Percentiles rank a stretch among this genome's conserved stretches.
phyloP scores from a whole-genome alignment of 2,888 invertebrate species.

The Cheilosia vulpina region DNA sequence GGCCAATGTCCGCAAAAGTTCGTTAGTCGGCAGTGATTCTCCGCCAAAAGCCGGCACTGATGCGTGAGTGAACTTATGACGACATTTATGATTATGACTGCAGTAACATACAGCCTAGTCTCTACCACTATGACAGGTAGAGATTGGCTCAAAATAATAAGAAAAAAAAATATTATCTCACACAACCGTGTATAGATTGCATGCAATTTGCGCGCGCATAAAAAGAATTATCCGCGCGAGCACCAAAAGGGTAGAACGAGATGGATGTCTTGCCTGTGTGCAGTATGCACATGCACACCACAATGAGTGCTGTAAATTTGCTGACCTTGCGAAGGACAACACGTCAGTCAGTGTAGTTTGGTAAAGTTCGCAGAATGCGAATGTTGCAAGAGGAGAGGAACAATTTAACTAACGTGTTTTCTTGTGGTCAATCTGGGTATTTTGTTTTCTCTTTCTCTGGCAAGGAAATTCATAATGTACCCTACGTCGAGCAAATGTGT shows the following conservation, averaged over 20 bases:
- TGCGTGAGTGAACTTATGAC: conserved; percentile 14
- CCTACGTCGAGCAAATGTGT: conserved; percentile 26
- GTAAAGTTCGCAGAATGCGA: conserved; percentile 7
- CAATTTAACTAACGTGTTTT: conserved; percentile 46
- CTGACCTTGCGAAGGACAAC: conserved; percentile 67
- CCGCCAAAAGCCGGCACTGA: conserved; percentile 23
- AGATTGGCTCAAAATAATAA: conserved; percentile 21
- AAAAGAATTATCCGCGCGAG: conserved; percentile 1
- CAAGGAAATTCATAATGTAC: conserved; percentile 32
- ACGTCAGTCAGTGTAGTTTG: conserved; percentile 25
- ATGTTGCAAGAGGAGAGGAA: background rate
- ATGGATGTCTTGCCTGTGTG: background rate
- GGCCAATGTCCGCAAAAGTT: conserved; percentile 49
- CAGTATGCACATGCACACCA: background rate
- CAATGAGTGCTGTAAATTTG: conserved; percentile 48
- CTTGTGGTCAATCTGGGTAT: conserved; percentile 16
- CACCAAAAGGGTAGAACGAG: background rate
- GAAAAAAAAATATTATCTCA: conserved; percentile 8
- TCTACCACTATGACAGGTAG: conserved; percentile 35
- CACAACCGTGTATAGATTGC: conserved; percentile 4
- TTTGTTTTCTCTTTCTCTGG: conserved; percentile 1
- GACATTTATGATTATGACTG: conserved; percentile 31
- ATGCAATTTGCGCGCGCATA: conserved; percentile 23
- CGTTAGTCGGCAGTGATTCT: conserved; percentile 36
- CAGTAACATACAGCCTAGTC: background rate